Evolutionary conservation across 2,888 invertebrate genomes (phyloP), one percentile per base, ranked within the genome.

Genomic region (Hyposoter didymator): DNA sequence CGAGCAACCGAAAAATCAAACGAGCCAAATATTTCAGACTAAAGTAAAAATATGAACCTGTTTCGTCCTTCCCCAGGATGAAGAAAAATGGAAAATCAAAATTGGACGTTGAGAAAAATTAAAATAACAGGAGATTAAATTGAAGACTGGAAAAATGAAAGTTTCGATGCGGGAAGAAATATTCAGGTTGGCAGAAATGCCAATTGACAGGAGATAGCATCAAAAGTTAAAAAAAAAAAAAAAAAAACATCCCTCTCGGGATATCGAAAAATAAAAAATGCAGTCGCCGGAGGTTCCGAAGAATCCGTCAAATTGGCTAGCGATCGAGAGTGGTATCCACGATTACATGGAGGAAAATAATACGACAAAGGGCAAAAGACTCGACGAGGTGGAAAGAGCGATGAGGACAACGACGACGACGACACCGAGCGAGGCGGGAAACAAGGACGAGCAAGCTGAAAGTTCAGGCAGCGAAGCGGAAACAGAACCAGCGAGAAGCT

Each of bases 401-500:
- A 64, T n/a, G n/a, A 32, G 35, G 1, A 35, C 17, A 32, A 32
- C 64, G 66, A 10, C 35, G 64, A 55, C 35, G 55, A 72, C 39
- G 10, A 74, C 69, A 72, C 45, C 52, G 55, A 76, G 52, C 72
- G 83, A 76, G 79, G 66, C 80, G 82, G 55, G 78, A 59, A 84
- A 74, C 83, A 82, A 88, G 92, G 84, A 82, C 47, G 86, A 88
- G 32, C 75, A 67, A 86, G 96, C 96, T 89, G 96, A 96, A 89
- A 96, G 96, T 85, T 96, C 97, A 47, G 97, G 97, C 93, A 97
- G 97, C 94, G 98, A 98, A 93, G 97, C 96, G 94, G 97, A 97
- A 94, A 96, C 96, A 82, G 97, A 97, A 93, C 97, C 96, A 91
- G 97, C 96, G 88, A 95, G 95, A 93, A 96, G 96, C 89, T 96